phyloP scores from a whole-genome alignment of 2,888 invertebrate genomes.

The Brachypalpus laphriformis region DNA sequence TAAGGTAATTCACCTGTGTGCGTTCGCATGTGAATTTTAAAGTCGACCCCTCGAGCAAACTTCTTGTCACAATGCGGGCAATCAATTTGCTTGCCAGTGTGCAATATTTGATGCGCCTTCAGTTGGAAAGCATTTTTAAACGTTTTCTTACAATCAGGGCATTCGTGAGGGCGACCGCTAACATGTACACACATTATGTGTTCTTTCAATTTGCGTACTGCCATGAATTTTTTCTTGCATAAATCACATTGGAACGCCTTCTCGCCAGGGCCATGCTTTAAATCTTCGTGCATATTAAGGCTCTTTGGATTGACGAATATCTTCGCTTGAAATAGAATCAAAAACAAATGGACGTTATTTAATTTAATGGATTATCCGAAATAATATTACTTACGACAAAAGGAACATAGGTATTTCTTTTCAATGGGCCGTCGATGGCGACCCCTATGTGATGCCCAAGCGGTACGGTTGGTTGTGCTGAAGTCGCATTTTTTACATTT shows the following conservation, averaged over 20 bases:
- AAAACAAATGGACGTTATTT: background rate
- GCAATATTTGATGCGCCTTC: slow-evolving; percentile 75
- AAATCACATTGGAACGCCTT: slow-evolving; percentile 37
- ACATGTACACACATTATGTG: slow-evolving; percentile 46
- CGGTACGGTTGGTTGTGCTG: slow-evolving; percentile 19
- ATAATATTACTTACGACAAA: slow-evolving; percentile 49
- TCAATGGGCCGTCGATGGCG: slow-evolving; percentile 40
- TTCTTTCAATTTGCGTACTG: slow-evolving; percentile 38
- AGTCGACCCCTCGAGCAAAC: slow-evolving; percentile 75
- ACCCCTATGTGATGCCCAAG: slow-evolving; percentile 35
- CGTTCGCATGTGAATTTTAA: slow-evolving; percentile 75
- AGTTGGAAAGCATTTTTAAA: slow-evolving; percentile 75
- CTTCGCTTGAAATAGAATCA: slow-evolving; percentile 65
- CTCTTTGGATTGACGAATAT: slow-evolving; percentile 62
- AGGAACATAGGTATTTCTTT: slow-evolving; percentile 60
- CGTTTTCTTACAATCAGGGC: slow-evolving; percentile 76
- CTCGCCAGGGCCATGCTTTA: slow-evolving; percentile 56
- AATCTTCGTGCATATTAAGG: slow-evolving; percentile 71
- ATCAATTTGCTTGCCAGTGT: slow-evolving; percentile 72
- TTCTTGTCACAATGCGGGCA: slow-evolving; percentile 75
- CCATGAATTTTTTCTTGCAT: slow-evolving; percentile 43
- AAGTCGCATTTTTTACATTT: slow-evolving; percentile 48
- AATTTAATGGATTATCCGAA: background rate
- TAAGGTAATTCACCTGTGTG: slow-evolving; percentile 77
- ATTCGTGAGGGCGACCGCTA: slow-evolving; percentile 67